These are phyloP conservation scores for Nebria ingens DNA, from an alignment of 1,140 invertebrate species.

Conservation along the genomic window DNA sequence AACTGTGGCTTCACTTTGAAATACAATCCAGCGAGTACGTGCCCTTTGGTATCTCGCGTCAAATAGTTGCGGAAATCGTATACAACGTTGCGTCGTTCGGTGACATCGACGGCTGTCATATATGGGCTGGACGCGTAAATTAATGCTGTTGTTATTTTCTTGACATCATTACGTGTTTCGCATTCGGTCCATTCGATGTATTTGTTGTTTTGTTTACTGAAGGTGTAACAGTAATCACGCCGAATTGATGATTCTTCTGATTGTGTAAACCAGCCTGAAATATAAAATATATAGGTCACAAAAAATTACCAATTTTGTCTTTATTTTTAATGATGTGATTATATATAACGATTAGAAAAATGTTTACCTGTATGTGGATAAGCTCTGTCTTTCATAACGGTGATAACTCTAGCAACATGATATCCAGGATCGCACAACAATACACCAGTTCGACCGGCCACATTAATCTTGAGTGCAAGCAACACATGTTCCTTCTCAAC, in stretches of 20 bases:
- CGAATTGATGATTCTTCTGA: slow-evolving; percentile 57
- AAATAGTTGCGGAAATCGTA: slow-evolving; percentile 79
- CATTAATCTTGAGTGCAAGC: slow-evolving; percentile 62
- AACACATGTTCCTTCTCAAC: slow-evolving; percentile 85
- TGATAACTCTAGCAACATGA: slow-evolving; percentile 73
- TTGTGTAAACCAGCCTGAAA: slow-evolving; percentile 69
- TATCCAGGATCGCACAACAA: slow-evolving; percentile 83
- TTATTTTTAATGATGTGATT: slow-evolving; percentile 41
- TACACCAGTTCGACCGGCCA: slow-evolving; percentile 60
- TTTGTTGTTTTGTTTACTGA: slow-evolving; percentile 48
- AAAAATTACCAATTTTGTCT: not conserved
- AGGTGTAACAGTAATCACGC: slow-evolving; percentile 73
- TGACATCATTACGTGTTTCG: slow-evolving; percentile 49
- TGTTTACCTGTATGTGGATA: slow-evolving; percentile 71
- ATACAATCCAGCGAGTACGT: slow-evolving; percentile 71
- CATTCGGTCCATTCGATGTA: slow-evolving; percentile 77
- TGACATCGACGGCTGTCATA: slow-evolving; percentile 69
- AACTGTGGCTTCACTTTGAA: slow-evolving; percentile 55
- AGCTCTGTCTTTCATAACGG: slow-evolving; percentile 71
- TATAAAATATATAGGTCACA: slow-evolving; percentile 2
- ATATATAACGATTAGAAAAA: slow-evolving; percentile 64
- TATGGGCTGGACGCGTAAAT: slow-evolving; percentile 71
- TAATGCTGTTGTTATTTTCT: slow-evolving; percentile 46
- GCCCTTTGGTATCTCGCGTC: slow-evolving; percentile 67
- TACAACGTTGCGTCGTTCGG: slow-evolving; percentile 77